Conservation (phyloP, 2,888 invertebrate species). For the Amblyjoppa fuscipennis region DNA sequence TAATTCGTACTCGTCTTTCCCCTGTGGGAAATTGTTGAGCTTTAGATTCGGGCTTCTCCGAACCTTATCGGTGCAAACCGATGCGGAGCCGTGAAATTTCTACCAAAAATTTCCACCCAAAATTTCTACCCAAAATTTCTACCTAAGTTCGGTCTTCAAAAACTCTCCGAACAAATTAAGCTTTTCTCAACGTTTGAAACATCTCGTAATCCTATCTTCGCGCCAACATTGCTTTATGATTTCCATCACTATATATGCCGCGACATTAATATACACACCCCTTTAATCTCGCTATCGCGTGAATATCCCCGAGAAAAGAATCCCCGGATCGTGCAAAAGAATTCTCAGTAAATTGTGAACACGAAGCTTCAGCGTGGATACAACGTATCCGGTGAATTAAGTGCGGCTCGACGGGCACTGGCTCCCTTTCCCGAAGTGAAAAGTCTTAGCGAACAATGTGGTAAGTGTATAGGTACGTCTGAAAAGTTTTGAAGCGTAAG, state of each 20-base stretch:
- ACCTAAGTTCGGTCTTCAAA: too few relatives aligned
- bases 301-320: background rate
- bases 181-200: background rate
- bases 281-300: too few relatives aligned
- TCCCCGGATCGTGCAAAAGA: background rate
- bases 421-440: slow-evolving; percentile 35
- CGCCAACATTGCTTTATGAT: background rate
- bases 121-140: too few relatives aligned
- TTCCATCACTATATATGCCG: background rate
- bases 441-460: slow-evolving; percentile 38
- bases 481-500: slow-evolving; percentile 55
- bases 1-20: too few relatives aligned
- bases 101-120: too few relatives aligned
- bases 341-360: background rate
- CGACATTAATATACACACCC: too few relatives aligned
- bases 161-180: too few relatives aligned
- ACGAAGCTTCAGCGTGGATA: slow-evolving; percentile 14
- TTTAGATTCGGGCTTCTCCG: too few relatives aligned
- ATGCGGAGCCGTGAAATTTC: too few relatives aligned
- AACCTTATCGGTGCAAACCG: too few relatives aligned
- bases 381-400: slow-evolving; percentile 45
- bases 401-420: slow-evolving; percentile 36
- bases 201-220: background rate
- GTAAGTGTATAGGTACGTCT: slow-evolving; percentile 57
- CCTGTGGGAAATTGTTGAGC: too few relatives aligned